Evolutionary conservation across 2,113 vertebrate genomes (phyloP).

Genomic region (Piprites chloris): DNA sequence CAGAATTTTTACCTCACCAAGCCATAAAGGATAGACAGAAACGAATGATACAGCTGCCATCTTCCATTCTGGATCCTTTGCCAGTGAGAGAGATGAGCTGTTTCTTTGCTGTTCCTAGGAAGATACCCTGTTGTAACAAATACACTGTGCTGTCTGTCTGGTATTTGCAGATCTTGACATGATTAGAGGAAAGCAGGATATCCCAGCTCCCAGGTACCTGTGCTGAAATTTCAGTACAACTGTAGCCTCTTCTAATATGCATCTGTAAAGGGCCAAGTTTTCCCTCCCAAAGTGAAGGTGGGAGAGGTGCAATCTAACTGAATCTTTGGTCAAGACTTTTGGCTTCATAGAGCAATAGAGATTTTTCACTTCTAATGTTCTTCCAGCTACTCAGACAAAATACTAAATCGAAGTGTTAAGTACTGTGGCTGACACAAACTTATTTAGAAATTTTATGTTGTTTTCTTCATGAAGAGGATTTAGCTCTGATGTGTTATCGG

Average conservation of each 20-base stretch:
- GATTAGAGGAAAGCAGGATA: background rate
- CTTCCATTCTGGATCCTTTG: background rate
- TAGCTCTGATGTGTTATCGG: background rate
- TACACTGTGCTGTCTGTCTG: background rate
- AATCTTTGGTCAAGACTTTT: background rate
- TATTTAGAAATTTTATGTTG: background rate
- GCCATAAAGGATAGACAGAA: background rate
- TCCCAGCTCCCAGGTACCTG: background rate
- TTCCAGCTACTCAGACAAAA: background rate
- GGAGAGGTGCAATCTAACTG: background rate
- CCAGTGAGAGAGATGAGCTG: background rate
- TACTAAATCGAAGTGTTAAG: background rate
- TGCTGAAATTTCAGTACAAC: fast-evolving
- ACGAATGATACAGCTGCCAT: background rate
- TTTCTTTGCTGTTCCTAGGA: background rate
- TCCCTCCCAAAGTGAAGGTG: background rate
- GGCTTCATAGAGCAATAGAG: background rate
- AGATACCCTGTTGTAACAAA: background rate
- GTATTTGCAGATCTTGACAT: background rate
- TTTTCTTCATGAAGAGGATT: background rate
- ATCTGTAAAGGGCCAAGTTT: background rate
- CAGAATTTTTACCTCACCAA: background rate
- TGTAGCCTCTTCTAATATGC: background rate
- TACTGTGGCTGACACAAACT: background rate
- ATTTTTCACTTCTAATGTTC: background rate